Conservation (phyloP, 2,797 vertebrate species). For the Aeoliscus strigatus region DNA sequence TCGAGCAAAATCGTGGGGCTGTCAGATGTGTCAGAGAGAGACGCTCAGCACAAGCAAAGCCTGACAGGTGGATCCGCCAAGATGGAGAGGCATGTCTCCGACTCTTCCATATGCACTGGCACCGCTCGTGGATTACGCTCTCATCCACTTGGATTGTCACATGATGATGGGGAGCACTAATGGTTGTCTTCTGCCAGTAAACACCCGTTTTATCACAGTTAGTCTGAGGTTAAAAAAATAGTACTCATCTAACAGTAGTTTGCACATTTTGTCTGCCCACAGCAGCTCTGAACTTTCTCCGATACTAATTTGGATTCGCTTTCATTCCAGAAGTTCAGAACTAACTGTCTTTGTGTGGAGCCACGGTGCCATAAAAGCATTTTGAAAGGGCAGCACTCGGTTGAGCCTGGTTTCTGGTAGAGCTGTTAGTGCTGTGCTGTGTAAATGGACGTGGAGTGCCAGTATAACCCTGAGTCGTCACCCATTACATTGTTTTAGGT, state of each 20-base stretch:
- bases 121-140: constrained; percentile 39
- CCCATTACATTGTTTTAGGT: constrained; percentile 73
- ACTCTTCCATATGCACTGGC: constrained; percentile 45
- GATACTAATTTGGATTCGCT: constrained; percentile 63
- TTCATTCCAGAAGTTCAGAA: constrained; percentile 46
- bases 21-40: constrained; percentile 64
- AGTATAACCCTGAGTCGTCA: constrained; percentile 63
- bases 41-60: constrained; percentile 83
- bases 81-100: constrained; percentile 61
- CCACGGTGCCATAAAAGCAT: constrained; percentile 48
- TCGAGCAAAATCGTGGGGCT: constrained; percentile 86
- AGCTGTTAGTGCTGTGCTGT: constrained; percentile 63
- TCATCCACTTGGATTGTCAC: constrained; percentile 34
- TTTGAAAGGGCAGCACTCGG: constrained; percentile 65
- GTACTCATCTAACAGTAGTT: constrained; percentile 16
- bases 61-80: constrained; percentile 91
- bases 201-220: constrained; percentile 14
- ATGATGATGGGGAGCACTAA: constrained; percentile 10
- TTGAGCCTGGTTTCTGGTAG: constrained; percentile 46
- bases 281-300: constrained; percentile 19
- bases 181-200: constrained; percentile 19
- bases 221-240: constrained; percentile 6
- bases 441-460: constrained; percentile 73
- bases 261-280: too few relatives aligned
- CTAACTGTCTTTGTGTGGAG: constrained; percentile 37